Base-by-base conservation (phyloP, 35 echinoderm and acorn worm genomes). In the Ptychodera flava region DNA sequence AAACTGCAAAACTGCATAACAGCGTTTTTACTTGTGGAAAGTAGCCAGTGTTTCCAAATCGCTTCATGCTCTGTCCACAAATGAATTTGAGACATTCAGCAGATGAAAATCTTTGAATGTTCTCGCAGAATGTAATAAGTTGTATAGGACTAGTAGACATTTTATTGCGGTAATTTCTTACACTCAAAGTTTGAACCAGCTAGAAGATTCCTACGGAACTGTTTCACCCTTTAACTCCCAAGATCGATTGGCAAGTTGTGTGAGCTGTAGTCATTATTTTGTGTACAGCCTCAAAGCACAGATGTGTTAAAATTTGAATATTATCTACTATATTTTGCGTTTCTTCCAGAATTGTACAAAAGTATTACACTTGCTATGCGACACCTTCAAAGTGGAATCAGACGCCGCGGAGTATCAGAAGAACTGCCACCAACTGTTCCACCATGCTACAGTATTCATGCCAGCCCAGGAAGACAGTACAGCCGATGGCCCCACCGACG, bases 351-450 rank as follows among this genome's bases (percentile, higher is more conserved):
- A 83, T 35, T 93, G 92, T 83, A 87, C 87, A 79, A 36, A 79
- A 80, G 87, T 93, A 75, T 80, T 93, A 28, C 76, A 45, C 15
- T 83, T 93, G 32, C 85, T 97, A 35, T 53, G 86, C 1, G 81
- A 83, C 16, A 89, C 91, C 22, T 89, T 93, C 34, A 97, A 97
- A 79, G 76, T 78, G 28, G 84, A 83, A 32, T 33, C 87, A 16
- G 90, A 87, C 33, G 91, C 86, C 16, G 37, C 37, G 16, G 52
- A 91, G 33, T 97, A 93, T 90, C 87, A 89, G 79, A 35, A 83
- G 27, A 78, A 86, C 79, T 97, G 95, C 79, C 95, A 91, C 78
- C 32, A 97, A 32, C 87, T 93, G 28, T 97, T 88, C 83, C 92
- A 87, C 78, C 87, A 36, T 36, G 34, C 82, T 28, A 34, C 82